Evolutionary conservation across 2,113 vertebrate genomes (phyloP), one percentile per base, ranked within the genome.

Genomic region (Rana temporaria): DNA sequence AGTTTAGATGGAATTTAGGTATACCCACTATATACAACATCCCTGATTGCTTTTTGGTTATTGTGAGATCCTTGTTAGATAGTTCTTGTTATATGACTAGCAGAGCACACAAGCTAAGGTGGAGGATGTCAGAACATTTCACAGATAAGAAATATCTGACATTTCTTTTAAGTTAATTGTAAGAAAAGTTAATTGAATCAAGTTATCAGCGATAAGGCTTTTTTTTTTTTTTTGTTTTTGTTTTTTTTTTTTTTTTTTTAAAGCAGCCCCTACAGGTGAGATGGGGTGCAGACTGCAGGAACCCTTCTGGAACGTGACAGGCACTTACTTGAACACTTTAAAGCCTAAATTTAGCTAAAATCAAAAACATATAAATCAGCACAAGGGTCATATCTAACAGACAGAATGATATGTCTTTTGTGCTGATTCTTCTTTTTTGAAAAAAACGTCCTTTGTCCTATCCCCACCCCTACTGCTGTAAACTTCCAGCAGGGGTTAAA

Each of bases 111-210:
- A 24, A 52, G 20, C 69, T 71, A 55, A 53, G 56, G n/a, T 11
- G 69, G 20, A 71, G 48, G 24, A 55, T 22, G 20, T 52, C 53
- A 52, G 71, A 56, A 59, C 59, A 59, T 74, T 74, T 59, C 17
- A 59, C 24, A 57, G 70, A 75, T 34, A 75, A 60, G 72, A 75
- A 75, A 60, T 75, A 32, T 60, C 56, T 75, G 56, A 75, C 72
- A 75, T 75, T 75, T 75, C 19, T 60, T 75, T 75, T 26, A 75
- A 68, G 56, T 30, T 75, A 60, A 75, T 60, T 60, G 32, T 60
- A 42, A 30, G 24, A 60, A 75, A 73, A 73, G 70, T 55, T 73
- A 73, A 73, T 59, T 75, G 55, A 75, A 57, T 73, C 53, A 30
- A 24, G 52, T 53, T 57, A 52, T 53, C 52, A 56, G 20, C 32